These are phyloP conservation scores for Leptinotarsa undecemlineata DNA, from an alignment of 1,140 invertebrate species.

Conservation along the genomic window DNA sequence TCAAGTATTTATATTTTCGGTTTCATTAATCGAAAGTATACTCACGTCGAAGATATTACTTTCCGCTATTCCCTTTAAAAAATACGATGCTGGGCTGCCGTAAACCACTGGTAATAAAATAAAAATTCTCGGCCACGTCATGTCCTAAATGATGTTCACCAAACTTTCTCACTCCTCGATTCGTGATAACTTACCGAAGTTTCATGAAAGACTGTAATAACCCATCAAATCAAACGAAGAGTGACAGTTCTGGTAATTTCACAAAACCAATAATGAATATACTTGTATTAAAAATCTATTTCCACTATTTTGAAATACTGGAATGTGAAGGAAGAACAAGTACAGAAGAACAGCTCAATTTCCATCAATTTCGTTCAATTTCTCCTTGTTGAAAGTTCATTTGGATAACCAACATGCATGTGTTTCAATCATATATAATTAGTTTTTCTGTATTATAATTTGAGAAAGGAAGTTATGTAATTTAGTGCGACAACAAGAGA, in stretches of 20 bases:
- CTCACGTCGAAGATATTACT: conserved; percentile 26
- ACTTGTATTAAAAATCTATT: conserved; percentile 16
- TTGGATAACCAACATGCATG: background rate
- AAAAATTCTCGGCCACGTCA: background rate
- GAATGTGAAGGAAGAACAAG: background rate
- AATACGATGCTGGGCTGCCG: conserved; percentile 6
- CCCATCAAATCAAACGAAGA: conserved; percentile 10
- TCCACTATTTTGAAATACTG: conserved; percentile 35
- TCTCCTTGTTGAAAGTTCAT: conserved; percentile 12
- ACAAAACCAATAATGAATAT: conserved; percentile 10
- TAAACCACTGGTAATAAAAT: conserved; percentile 9
- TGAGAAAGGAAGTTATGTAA: conserved; percentile 33
- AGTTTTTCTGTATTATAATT: conserved; percentile 26
- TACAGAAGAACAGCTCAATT: background rate
- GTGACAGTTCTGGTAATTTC: conserved; percentile 1
- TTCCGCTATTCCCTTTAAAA: conserved; percentile 18
- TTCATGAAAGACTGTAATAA: conserved; percentile 2
- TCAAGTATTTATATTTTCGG: too few relatives aligned
- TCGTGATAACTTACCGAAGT: background rate
- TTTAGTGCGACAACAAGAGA: background rate
- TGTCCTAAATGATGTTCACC: background rate
- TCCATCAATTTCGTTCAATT: conserved; percentile 7
- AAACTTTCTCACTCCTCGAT: background rate
- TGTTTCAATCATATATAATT: conserved; percentile 31
- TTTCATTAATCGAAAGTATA: background rate